Evolutionary conservation across 2,888 invertebrate species (phyloP), one percentile per base, ranked within the genome.

Genomic region (Spialia ferax): DNA sequence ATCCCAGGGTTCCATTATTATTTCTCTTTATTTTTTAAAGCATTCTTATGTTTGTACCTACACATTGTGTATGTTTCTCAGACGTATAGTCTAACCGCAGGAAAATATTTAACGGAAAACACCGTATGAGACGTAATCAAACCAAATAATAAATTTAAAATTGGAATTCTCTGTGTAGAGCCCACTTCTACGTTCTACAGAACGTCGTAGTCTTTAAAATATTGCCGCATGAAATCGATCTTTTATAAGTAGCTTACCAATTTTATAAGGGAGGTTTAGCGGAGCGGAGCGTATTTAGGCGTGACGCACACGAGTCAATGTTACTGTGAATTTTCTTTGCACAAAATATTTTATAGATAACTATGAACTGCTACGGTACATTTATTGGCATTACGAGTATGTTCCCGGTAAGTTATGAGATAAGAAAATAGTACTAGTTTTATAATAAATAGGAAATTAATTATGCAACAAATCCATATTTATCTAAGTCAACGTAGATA

Each of bases 161-260:
- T 45, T 26, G 45, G n/a, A 56, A 48, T 62, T 38, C 42, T 67
- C 62, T 56, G 23, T 61, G 23, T 50, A 65, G 66, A 23, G 59
- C 55, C 59, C 32, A 63, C n/a, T 68, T 38, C 35, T 70, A 61
- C 65, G 69, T 66, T n/a, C n/a, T n/a, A n/a, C n/a, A 69, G 70
- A 71, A 69, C 70, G 67, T 69, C 73, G 72, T 73, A 71, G 72
- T 77, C 76, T 77, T 78, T 78, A 78, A 79, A 79, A 77, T 78
- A 76, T 77, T 77, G 80, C 77, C 77, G 78, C 77, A 76, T 74
- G 77, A 80, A 84, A 86, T 87, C 86, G 88, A 88, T 88, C 81
- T 79, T 68, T 73, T 59, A 73, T 89, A 88, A 88, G 89, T 77
- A 84, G 88, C 88, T 89, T 89, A 89, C 80, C 83, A 85, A 87